Evolutionary conservation across 2,888 invertebrate genomes (phyloP), one percentile per base, ranked within the genome.

Genomic region (Achlya flavicornis): DNA sequence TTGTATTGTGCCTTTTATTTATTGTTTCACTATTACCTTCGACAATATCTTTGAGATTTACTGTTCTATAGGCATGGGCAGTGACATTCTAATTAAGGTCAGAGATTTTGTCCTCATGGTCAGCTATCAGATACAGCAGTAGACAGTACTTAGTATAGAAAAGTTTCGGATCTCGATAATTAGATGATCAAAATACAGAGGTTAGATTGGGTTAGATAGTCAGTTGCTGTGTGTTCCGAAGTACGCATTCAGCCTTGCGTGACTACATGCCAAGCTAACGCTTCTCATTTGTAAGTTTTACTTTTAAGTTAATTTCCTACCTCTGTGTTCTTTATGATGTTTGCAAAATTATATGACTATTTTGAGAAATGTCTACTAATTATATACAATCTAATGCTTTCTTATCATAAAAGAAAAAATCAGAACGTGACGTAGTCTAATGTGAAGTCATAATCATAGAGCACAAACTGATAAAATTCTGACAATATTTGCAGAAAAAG

Each of bases 181-280:
- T 19, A 19, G 19, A 10, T 46, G 46, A 53, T 19, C 19, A 19
- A 53, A 53, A 19, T 53, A 16, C 16, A 16, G 48, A n/a, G 48
- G 48, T 48, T 26, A 26, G 26, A n/a, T n/a, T 3, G 5, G 33
- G 33, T 4, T 10, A 43, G 43, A 3, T 12, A 12, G 43, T 16
- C 48, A 53, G 19, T 53, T 53, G n/a, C 12, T 46, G 19, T 53
- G 16, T 53, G 14, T 53, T 53, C 53, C 16, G 19, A 53, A 19
- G 58, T 68, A 66, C 73, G 72, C 66, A 68, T 62, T 67, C 80
- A 79, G 64, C 79, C 78, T 84, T 74, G 80, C 87, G 84, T 87
- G 86, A 81, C 84, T 77, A 70, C 83, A 85, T 81, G 84, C 82
- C 70, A 80, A 78, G 75, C 68, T 73, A 70, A 74, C 74, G 76